Evolutionary conservation across 2,797 vertebrate species (phyloP).

Genomic region (Eulemur mongoz): DNA sequence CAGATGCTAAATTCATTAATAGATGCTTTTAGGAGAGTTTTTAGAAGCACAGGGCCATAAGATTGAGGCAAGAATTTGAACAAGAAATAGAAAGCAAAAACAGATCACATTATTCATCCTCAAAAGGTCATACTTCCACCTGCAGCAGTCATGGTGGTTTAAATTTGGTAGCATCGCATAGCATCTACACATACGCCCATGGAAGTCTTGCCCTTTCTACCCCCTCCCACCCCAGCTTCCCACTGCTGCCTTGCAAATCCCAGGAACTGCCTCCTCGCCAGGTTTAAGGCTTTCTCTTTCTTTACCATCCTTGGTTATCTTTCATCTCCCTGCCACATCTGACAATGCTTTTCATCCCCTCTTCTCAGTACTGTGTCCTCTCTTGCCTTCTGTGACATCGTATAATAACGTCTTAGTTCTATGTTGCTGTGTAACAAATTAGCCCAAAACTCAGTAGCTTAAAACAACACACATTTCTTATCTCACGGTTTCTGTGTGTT

Average conservation of each 20-base stretch:
- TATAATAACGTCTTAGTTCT: not conserved
- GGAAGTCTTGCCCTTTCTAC: not conserved
- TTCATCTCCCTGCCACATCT: not conserved
- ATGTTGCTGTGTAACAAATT: not conserved
- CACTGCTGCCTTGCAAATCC: not conserved
- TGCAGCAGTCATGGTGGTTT: not conserved
- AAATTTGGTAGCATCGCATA: not conserved
- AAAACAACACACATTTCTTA: not conserved
- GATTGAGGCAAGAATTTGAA: not conserved
- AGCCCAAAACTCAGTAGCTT: not conserved
- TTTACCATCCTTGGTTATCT: not conserved
- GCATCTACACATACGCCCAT: not conserved
- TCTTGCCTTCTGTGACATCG: not conserved
- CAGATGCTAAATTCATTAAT: conserved; percentile 62
- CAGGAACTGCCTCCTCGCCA: not conserved
- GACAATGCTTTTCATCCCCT: not conserved
- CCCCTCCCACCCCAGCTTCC: rapidly evolving
- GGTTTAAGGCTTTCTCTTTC: not conserved
- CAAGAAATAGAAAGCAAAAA: conserved; percentile 7
- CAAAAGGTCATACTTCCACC: not conserved
- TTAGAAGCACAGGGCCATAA: not conserved
- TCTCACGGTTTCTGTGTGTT: not conserved
- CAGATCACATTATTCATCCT: not conserved
- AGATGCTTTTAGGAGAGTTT: conserved; percentile 6
- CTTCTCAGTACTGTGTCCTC: not conserved